phyloP scores from a whole-genome alignment of 2,888 invertebrate genomes.

The Nephrotoma guestfalica region DNA sequence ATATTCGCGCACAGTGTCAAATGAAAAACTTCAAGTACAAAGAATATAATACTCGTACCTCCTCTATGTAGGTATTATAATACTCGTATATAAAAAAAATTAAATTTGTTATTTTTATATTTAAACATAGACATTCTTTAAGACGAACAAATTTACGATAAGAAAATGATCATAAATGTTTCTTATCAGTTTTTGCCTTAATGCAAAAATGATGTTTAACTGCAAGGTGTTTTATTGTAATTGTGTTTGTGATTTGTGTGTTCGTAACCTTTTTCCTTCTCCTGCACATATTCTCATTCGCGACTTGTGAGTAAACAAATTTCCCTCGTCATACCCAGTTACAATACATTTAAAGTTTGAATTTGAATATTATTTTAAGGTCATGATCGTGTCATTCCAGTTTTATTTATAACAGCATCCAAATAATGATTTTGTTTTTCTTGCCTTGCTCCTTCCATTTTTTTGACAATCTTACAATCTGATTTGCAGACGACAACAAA shows the following conservation, averaged over 20 bases:
- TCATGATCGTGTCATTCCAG: not conserved
- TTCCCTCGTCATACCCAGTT: not conserved
- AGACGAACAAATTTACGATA: conserved; percentile 3
- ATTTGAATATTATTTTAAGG: not conserved
- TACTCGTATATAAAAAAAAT: not conserved
- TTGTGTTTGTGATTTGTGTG: not conserved
- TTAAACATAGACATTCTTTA: not conserved
- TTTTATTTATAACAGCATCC: not conserved
- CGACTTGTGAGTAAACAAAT: not conserved
- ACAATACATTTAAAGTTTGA: not conserved
- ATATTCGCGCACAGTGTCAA: not conserved
- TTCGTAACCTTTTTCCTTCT: not conserved
- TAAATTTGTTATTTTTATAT: not conserved
- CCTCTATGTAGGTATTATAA: not conserved
- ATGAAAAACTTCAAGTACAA: not conserved
- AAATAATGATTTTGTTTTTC: not conserved
- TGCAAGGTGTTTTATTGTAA: conserved; percentile 3
- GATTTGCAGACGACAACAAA: conserved; percentile 2
- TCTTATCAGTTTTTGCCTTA: conserved; percentile 2
- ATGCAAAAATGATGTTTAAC: conserved; percentile 2
- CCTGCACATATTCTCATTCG: not conserved
- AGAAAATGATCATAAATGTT: not conserved
- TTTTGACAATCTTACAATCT: conserved; percentile 1
- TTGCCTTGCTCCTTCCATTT: not conserved
- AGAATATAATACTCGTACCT: not conserved